phyloP scores from a whole-genome alignment of 2,888 invertebrate genomes.

The Oscheius onirici region DNA sequence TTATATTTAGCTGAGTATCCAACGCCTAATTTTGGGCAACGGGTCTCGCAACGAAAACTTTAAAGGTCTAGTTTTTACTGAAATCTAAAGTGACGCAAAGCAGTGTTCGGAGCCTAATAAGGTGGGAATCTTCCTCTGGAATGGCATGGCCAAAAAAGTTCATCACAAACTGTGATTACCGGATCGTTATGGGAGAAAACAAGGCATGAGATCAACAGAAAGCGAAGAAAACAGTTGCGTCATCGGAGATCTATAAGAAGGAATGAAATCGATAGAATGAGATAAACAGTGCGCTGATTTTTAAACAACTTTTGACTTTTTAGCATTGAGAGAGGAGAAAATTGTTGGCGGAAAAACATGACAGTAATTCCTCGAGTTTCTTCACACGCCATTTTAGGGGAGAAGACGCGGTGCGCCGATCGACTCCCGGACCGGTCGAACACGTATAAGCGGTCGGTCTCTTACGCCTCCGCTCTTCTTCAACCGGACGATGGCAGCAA shows the following conservation, averaged over 20 bases:
- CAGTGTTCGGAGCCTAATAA: no score
- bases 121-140: no score
- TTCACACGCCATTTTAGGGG: constrained; percentile 9
- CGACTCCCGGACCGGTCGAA: constrained; percentile 34
- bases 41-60: no score
- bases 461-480: constrained; percentile 25
- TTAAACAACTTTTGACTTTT: neutral
- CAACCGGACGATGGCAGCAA: constrained; percentile 19
- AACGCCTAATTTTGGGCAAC: no score
- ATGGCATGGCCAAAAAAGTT: no score
- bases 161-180: neutral
- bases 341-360: neutral
- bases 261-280: neutral
- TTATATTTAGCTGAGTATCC: no score
- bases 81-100: no score
- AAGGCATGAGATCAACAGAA: neutral
- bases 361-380: constrained; percentile 1
- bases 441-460: constrained; percentile 23
- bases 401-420: constrained; percentile 29
- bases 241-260: neutral
- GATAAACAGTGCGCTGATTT: neutral
- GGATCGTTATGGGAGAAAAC: neutral
- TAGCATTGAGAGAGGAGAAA: neutral
- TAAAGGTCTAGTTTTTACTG: no score
- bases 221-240: neutral